Evolutionary conservation across 2,797 vertebrate genomes (phyloP).

Genomic region (Salarias fasciatus): DNA sequence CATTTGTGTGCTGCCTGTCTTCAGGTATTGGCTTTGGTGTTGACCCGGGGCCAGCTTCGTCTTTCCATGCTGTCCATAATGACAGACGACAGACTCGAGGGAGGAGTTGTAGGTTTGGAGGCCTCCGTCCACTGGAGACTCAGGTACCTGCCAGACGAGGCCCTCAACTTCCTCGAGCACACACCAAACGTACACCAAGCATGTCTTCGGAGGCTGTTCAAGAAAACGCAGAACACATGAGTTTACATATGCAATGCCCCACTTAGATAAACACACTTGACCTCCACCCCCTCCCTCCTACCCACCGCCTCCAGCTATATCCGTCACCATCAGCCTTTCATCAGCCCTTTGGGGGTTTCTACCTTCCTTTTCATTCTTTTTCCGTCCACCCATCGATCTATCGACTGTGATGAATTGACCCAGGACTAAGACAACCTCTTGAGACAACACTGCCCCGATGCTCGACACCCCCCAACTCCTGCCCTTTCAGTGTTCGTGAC

Average conservation of each 20-base stretch:
- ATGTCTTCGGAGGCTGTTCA: background rate
- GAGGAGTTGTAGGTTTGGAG: conserved; percentile 59
- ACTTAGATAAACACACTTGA: conserved; percentile 36
- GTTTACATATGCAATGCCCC: conserved; percentile 12
- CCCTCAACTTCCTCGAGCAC: conserved; percentile 6
- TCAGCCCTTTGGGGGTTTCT: conserved; percentile 40
- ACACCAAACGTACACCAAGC: background rate
- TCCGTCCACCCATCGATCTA: conserved; percentile 42
- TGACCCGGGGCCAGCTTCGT: conserved; percentile 75
- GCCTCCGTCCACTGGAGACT: conserved; percentile 40
- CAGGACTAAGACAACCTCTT: conserved; percentile 42
- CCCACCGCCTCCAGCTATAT: conserved; percentile 26
- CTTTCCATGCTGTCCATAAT: conserved; percentile 67
- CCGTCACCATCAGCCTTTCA: conserved; percentile 8
- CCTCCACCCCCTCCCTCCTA: background rate
- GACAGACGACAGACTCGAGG: conserved; percentile 66
- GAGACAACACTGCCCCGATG: conserved; percentile 16
- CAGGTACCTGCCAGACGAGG: conserved; percentile 30
- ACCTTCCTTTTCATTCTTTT: conserved; percentile 43
- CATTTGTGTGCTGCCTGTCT: conserved; percentile 59
- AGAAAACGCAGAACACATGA: conserved; percentile 10
- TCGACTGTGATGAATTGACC: conserved; percentile 64
- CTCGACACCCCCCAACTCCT: conserved; percentile 1
- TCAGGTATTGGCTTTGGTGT: conserved; percentile 79
- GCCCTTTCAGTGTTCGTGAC: conserved; percentile 44